These are phyloP conservation scores for Poecilia picta DNA, from an alignment of 2,797 vertebrate species.

Conservation along the genomic window DNA sequence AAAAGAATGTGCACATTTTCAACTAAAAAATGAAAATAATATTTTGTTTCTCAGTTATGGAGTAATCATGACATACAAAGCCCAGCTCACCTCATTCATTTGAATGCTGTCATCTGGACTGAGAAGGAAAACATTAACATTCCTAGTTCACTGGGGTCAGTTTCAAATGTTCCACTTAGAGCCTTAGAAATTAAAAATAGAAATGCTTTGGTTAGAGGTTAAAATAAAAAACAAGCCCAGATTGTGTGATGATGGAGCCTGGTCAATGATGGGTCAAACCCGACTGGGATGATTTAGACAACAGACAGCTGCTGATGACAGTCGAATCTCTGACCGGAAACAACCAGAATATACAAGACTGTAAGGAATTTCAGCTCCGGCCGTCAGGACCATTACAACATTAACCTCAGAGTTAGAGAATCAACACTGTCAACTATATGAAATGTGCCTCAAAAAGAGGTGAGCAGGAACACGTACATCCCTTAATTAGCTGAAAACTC, in stretches of 20 bases:
- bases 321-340: conserved; percentile 46
- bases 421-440: background rate
- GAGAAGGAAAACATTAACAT: background rate
- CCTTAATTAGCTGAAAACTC: background rate
- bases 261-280: conserved; percentile 55
- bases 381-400: conserved; percentile 9
- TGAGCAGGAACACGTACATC: background rate
- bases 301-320: conserved; percentile 64
- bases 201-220: conserved; percentile 35
- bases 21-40: background rate
- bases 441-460: background rate
- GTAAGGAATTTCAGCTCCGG: conserved; percentile 37
- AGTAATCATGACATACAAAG: background rate
- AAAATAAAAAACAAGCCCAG: conserved; percentile 26
- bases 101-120: background rate
- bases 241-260: conserved; percentile 36
- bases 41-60: background rate
- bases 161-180: conserved; percentile 14
- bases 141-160: background rate
- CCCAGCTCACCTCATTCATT: background rate
- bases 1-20: conserved; percentile 11
- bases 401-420: background rate
- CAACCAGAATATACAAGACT: conserved; percentile 15
- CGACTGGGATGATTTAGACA: conserved; percentile 60
- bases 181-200: background rate